These are phyloP conservation scores for Hydrolagus affinis DNA, from an alignment of 2,113 vertebrate species.

Conservation along the genomic window DNA sequence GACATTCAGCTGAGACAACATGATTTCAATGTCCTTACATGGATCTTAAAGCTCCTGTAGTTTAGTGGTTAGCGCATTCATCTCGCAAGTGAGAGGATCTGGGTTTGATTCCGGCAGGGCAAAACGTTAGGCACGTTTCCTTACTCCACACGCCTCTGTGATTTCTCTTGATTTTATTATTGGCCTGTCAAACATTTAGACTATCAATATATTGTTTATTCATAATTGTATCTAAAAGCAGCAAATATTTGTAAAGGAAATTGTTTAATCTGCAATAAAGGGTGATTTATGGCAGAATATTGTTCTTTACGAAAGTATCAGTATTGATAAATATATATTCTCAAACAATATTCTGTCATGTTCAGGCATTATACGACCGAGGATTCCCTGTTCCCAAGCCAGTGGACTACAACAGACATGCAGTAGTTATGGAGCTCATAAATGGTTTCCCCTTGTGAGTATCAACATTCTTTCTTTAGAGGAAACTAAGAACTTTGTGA, in stretches of 20 bases:
- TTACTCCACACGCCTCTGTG: too few species aligned
- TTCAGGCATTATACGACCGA: constrained; percentile 76
- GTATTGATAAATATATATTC: background rate
- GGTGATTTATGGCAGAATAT: background rate
- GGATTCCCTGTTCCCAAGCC: constrained; percentile 92
- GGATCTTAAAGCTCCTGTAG: too few species aligned
- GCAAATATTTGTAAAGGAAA: background rate
- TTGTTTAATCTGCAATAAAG: too few species aligned
- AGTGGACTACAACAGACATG: constrained; percentile 88
- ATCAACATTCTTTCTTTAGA: constrained; percentile 30
- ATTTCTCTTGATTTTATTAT: too few species aligned
- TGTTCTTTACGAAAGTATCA: background rate
- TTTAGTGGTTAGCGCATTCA: too few species aligned
- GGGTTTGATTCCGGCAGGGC: too few species aligned
- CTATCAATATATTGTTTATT: too few species aligned
- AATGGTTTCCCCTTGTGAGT: constrained; percentile 91
- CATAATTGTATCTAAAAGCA: background rate
- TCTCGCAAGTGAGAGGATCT: too few species aligned
- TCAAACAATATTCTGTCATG: constrained; percentile 26
- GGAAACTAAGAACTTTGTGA: background rate
- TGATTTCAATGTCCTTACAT: too few species aligned
- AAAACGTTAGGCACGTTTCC: too few species aligned
- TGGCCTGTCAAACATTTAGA: too few species aligned
- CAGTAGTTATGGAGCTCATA: constrained; percentile 90
- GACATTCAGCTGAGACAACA: too few species aligned